These are phyloP conservation scores for Paracentrotus lividus DNA, from an alignment of 53 echinoderm and acorn worm genomes.

Conservation along the genomic window DNA sequence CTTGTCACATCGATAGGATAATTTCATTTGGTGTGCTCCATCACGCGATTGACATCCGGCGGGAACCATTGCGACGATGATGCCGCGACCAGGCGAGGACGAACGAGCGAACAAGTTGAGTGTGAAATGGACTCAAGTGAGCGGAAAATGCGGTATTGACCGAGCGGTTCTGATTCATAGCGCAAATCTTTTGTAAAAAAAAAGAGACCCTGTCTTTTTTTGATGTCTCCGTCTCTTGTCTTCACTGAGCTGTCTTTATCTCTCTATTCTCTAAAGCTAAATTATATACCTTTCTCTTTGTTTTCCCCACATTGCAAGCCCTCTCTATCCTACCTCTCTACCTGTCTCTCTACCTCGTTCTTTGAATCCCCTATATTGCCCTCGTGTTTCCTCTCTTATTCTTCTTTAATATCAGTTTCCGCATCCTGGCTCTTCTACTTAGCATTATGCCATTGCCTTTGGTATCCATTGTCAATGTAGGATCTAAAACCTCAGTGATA, in stretches of 20 bases:
- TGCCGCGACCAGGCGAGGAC: neutral
- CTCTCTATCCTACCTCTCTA: neutral
- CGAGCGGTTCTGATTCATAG: conserved; percentile 24
- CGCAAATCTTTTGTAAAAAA: neutral
- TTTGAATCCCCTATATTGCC: neutral
- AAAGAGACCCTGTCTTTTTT: too few relatives aligned
- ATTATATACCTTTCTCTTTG: too few relatives aligned
- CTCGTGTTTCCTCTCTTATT: neutral
- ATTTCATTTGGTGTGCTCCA: conserved; percentile 30
- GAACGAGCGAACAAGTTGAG: conserved; percentile 2
- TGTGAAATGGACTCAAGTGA: conserved; percentile 41
- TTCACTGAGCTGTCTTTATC: neutral
- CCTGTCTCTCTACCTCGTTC: neutral
- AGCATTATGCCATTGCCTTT: neutral
- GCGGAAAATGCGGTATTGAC: conserved; percentile 53
- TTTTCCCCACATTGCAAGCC: too few relatives aligned
- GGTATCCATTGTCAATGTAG: neutral
- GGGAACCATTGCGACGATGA: neutral
- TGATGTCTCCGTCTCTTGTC: neutral
- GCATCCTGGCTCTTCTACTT: neutral
- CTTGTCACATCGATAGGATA: conserved; percentile 1
- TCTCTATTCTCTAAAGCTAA: too few relatives aligned
- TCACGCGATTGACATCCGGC: conserved; percentile 24
- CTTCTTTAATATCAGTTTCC: neutral
- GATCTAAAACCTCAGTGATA: neutral